phyloP scores from a whole-genome alignment of 2,888 invertebrate genomes.

The Melinaea menophilus region DNA sequence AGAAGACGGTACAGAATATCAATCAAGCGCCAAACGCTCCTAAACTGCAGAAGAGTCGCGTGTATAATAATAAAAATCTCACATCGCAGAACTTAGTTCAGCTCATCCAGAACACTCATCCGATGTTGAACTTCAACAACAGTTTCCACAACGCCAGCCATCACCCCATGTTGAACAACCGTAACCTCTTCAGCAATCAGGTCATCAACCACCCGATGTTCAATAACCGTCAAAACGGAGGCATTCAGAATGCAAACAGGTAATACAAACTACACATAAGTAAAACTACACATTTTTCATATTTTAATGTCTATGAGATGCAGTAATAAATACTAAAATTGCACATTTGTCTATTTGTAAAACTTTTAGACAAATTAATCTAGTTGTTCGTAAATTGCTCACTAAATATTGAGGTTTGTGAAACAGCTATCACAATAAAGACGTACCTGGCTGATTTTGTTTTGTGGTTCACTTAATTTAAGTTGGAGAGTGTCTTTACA shows the following conservation, averaged over 20 bases:
- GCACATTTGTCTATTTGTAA: too few relatives aligned
- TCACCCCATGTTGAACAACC: conserved; percentile 62
- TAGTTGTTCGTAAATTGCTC: too few relatives aligned
- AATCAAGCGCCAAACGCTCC: conserved; percentile 31
- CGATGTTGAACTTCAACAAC: conserved; percentile 62
- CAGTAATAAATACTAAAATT: conserved; percentile 11
- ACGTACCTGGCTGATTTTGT: too few relatives aligned
- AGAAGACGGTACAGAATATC: conserved; percentile 15
- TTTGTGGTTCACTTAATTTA: too few relatives aligned
- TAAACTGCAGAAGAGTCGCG: conserved; percentile 52
- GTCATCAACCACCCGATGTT: conserved; percentile 46
- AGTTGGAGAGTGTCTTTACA: too few relatives aligned
- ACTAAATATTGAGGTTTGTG: too few relatives aligned
- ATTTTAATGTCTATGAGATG: neutral
- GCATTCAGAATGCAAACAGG: conserved; percentile 44
- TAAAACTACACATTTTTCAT: conserved; percentile 14
- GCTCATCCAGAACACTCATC: conserved; percentile 71
- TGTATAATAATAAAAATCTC: conserved; percentile 53
- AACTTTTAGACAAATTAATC: too few relatives aligned
- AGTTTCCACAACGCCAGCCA: conserved; percentile 68
- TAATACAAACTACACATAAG: conserved; percentile 20
- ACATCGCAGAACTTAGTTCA: conserved; percentile 67
- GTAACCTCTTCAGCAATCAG: conserved; percentile 48
- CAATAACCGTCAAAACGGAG: conserved; percentile 55
- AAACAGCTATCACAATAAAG: too few relatives aligned